A percentile compares a stretch with the other conserved stretches of the same genome.
phyloP scores from a whole-genome alignment of 2,888 invertebrate genomes.

The Pogonocherus hispidulus region DNA sequence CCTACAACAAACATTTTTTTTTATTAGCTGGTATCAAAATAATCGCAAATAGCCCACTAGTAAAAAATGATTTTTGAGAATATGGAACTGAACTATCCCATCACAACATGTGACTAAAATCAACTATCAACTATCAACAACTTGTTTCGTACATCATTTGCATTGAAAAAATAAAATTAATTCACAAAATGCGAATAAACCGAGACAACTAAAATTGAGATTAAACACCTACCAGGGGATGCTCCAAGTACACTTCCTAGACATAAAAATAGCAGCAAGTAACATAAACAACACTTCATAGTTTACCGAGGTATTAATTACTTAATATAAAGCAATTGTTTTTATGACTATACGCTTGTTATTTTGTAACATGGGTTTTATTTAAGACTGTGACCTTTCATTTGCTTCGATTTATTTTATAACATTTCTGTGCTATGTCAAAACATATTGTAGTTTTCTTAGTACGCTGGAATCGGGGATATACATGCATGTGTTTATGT shows the following conservation, averaged over 20 bases:
- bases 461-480: background rate
- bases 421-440: background rate
- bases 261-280: background rate
- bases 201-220: too few relatives aligned
- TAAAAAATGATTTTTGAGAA: too few relatives aligned
- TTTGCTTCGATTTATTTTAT: background rate
- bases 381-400: background rate
- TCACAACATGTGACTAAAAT: too few relatives aligned
- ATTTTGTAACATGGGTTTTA: background rate
- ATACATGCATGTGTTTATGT: background rate
- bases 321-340: background rate
- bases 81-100: too few relatives aligned
- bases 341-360: background rate
- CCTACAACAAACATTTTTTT: too few relatives aligned
- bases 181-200: too few relatives aligned
- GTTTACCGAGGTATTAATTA: background rate
- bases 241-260: background rate
- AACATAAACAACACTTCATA: background rate
- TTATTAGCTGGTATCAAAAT: too few relatives aligned
- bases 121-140: too few relatives aligned
- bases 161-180: too few relatives aligned
- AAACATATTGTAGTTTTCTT: too few relatives aligned
- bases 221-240: constrained; percentile 5
- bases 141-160: too few relatives aligned
- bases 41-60: too few relatives aligned